Conservation (phyloP, 2,113 vertebrate genomes). For the Cololabis saira region DNA sequence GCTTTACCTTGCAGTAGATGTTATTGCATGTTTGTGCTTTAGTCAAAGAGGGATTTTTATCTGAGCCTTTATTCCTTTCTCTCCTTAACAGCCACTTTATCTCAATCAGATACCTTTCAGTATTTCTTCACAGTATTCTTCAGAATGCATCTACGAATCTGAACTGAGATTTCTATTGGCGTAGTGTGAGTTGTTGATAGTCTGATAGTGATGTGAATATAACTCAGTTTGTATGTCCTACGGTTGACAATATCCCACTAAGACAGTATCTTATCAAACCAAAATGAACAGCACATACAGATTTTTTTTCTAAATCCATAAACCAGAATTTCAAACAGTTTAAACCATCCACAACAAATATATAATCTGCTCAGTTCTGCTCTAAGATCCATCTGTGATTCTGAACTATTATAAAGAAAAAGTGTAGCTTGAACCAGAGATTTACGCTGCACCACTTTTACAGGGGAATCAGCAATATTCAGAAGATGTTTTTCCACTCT, state of each 20-base stretch:
- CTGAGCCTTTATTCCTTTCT: conserved; percentile 3
- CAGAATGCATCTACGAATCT: conserved; percentile 7
- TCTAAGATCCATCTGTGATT: conserved; percentile 19
- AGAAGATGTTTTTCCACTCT: conserved; percentile 11
- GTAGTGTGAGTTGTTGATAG: not conserved
- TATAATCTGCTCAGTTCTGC: conserved; percentile 27
- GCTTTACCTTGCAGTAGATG: too few species aligned
- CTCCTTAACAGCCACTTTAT: conserved; percentile 9
- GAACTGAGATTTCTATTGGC: conserved; percentile 23
- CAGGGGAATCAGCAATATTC: conserved; percentile 16
- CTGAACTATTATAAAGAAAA: conserved; percentile 30
- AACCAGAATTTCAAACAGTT: conserved; percentile 16
- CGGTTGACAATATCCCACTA: conserved; percentile 23
- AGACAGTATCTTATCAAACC: conserved; percentile 17
- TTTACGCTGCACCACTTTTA: conserved; percentile 2
- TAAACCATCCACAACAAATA: conserved; percentile 20
- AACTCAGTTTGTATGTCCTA: conserved; percentile 7
- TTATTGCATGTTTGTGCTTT: not conserved
- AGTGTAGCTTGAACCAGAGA: conserved; percentile 22
- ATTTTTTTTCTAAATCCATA: not conserved
- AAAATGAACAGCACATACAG: conserved; percentile 15
- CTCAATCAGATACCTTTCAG: conserved; percentile 14
- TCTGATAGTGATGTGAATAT: conserved; percentile 26
- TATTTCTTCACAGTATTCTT: too few species aligned
- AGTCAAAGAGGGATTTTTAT: conserved; percentile 13